Conservation (phyloP, 2,888 invertebrate species). For the Clunio marinus region DNA sequence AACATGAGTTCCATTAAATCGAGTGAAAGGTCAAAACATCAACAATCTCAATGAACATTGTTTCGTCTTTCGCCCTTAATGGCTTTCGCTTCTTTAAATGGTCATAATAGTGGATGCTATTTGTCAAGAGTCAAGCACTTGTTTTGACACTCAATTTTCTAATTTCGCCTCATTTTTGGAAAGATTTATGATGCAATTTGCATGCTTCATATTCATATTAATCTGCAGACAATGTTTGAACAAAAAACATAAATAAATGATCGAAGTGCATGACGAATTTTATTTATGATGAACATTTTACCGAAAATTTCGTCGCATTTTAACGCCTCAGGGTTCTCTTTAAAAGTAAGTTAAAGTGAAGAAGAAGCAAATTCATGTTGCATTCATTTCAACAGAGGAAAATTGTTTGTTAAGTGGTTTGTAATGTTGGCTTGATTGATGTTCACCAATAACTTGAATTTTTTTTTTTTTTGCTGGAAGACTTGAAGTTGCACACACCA, state of each 20-base stretch:
- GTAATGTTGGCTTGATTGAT: constrained; percentile 1
- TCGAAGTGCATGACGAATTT: background rate
- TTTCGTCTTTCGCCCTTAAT: background rate
- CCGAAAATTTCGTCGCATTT: background rate
- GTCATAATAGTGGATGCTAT: background rate
- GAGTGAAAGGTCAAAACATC: constrained; percentile 17
- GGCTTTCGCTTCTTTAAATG: background rate
- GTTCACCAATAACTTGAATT: background rate
- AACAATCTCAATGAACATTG: background rate
- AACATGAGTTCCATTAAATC: constrained; percentile 9
- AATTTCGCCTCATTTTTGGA: background rate
- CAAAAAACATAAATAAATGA: background rate
- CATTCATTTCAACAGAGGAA: background rate
- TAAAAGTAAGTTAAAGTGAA: background rate
- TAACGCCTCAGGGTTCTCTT: background rate
- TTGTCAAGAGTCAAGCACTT: background rate
- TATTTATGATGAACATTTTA: background rate
- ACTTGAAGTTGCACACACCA: background rate
- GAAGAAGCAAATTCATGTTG: constrained; percentile 1
- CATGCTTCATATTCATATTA: background rate
- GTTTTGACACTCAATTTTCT: constrained; percentile 20
- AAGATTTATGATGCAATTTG: background rate
- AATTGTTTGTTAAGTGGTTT: constrained; percentile 16
- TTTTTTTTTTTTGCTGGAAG: background rate
- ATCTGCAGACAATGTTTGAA: background rate